These are phyloP conservation scores for Procambarus virginalis DNA, from an alignment of 1,140 invertebrate genomes.

Conservation along the genomic window DNA sequence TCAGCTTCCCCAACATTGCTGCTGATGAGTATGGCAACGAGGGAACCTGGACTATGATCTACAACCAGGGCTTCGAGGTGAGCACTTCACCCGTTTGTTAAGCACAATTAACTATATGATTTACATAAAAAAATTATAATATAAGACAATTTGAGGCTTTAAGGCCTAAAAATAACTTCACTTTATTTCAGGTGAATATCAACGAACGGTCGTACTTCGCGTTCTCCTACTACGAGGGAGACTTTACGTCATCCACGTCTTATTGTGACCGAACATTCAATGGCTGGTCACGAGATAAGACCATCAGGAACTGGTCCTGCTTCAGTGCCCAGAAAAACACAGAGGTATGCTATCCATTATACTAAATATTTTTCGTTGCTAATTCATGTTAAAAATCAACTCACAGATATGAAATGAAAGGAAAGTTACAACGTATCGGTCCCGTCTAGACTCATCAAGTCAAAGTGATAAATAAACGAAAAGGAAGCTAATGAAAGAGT, in stretches of 20 bases:
- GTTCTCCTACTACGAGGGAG: slow-evolving; percentile 74
- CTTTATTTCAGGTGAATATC: slow-evolving; percentile 72
- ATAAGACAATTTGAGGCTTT: no score
- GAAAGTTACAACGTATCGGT: no score
- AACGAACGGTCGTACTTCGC: slow-evolving; percentile 75
- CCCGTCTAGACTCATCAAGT: no score
- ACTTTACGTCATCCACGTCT: slow-evolving; percentile 72
- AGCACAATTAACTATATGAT: no score
- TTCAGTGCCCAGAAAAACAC: slow-evolving; percentile 72
- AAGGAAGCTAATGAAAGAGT: no score
- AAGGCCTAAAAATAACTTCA: neutral
- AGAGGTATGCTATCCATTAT: neutral
- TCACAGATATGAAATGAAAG: no score
- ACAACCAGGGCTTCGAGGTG: slow-evolving; percentile 76
- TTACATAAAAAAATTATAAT: no score
- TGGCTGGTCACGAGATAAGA: slow-evolving; percentile 76
- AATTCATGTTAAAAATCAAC: no score
- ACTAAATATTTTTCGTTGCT: no score
- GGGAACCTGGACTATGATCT: slow-evolving; percentile 78
- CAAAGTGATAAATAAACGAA: no score
- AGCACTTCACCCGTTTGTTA: neutral
- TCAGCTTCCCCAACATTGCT: slow-evolving; percentile 76
- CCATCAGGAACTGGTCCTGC: slow-evolving; percentile 75
- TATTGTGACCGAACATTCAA: slow-evolving; percentile 74
- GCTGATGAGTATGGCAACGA: slow-evolving; percentile 75